Conservation (phyloP, 2,888 invertebrate species). For the Dorcus hopei region DNA sequence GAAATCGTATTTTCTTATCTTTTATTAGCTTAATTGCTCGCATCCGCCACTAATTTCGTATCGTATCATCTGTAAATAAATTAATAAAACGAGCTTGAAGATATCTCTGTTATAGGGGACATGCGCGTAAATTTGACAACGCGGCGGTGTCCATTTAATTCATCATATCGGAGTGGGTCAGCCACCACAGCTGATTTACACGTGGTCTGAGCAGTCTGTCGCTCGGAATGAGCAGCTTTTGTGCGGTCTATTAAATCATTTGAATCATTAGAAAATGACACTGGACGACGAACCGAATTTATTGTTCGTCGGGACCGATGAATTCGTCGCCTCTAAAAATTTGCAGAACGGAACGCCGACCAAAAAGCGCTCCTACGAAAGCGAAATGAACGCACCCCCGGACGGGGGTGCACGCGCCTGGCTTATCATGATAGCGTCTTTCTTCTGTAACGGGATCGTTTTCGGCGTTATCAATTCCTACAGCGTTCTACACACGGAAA, state of each 20-base stretch:
- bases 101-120: too few species aligned
- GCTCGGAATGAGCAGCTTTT: not conserved
- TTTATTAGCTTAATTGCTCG: too few species aligned
- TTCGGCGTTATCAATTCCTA: slow-evolving; percentile 90
- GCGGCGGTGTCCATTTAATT: too few species aligned
- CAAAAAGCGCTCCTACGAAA: slow-evolving; percentile 21
- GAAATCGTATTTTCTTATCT: too few species aligned
- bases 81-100: too few species aligned
- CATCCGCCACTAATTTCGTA: too few species aligned
- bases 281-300: slow-evolving; percentile 7
- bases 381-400: slow-evolving; percentile 57
- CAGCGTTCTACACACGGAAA: slow-evolving; percentile 72
- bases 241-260: not conserved
- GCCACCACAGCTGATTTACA: slow-evolving; percentile 1
- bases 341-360: slow-evolving; percentile 2
- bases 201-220: not conserved
- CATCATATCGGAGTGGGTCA: slow-evolving; percentile 4
- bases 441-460: slow-evolving; percentile 84
- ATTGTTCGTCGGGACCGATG: not conserved
- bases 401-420: slow-evolving; percentile 80
- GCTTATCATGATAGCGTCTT: slow-evolving; percentile 79
- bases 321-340: not conserved
- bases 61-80: too few species aligned
- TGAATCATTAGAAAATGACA: not conserved
- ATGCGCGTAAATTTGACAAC: too few species aligned